Conservation (phyloP, 2,113 vertebrate genomes). For the Melanotaenia duboulayi region DNA sequence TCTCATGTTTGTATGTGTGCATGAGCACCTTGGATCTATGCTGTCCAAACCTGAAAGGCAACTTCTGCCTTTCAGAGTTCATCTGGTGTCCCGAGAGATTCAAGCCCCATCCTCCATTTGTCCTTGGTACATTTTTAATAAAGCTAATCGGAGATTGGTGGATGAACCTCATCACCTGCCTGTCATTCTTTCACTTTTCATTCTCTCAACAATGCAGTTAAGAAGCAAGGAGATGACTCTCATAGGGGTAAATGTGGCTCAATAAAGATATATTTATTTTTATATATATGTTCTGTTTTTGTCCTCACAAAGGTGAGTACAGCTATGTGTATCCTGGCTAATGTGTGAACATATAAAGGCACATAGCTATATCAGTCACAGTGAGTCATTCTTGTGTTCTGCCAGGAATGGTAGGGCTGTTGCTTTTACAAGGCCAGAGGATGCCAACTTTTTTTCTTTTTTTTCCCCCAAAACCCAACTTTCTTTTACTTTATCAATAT, state of each 20-base stretch:
- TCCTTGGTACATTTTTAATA: slow-evolving; percentile 82
- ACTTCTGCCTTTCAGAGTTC: slow-evolving; percentile 66
- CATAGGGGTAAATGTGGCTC: slow-evolving; percentile 23
- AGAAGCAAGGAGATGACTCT: slow-evolving; percentile 23
- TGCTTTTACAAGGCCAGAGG: slow-evolving; percentile 9
- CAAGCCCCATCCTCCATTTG: slow-evolving; percentile 64
- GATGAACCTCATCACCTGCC: slow-evolving; percentile 72
- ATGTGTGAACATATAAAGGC: slow-evolving; percentile 2
- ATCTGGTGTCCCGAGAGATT: slow-evolving; percentile 55
- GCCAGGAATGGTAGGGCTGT: slow-evolving; percentile 22
- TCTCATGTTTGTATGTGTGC: slow-evolving; percentile 24
- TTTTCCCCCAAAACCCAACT: neutral
- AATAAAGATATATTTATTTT: slow-evolving; percentile 43
- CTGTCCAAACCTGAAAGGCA: slow-evolving; percentile 69
- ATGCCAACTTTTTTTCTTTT: slow-evolving; percentile 12
- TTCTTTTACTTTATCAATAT: slow-evolving; percentile 3
- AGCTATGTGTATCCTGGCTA: slow-evolving; percentile 10
- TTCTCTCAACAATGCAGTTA: slow-evolving; percentile 39
- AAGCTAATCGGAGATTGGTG: slow-evolving; percentile 73
- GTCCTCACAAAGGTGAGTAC: slow-evolving; percentile 25
- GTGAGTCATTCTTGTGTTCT: slow-evolving; percentile 23
- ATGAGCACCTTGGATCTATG: slow-evolving; percentile 7
- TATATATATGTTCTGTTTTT: slow-evolving; percentile 25
- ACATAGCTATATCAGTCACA: neutral
- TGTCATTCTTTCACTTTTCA: slow-evolving; percentile 73